Base-by-base conservation (phyloP, 1,140 invertebrate genomes). In the Rhopalosiphum maidis region DNA sequence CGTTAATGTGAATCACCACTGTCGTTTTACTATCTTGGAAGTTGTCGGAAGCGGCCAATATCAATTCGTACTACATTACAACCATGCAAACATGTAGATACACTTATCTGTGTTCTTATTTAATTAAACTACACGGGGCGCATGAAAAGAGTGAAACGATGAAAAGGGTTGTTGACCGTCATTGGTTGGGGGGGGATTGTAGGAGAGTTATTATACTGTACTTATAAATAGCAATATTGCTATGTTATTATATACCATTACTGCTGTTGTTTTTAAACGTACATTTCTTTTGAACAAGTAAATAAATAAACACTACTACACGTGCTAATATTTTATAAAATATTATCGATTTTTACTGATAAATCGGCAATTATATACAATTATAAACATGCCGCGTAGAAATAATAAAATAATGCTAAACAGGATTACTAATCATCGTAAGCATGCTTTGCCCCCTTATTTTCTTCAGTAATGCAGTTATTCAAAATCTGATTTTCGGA, bases 21-120 rank as follows among this genome's bases (percentile, higher is more conserved):
- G 96, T 96, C 94, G 97, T 98, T 94, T 96, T 96, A 95, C 97
- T 98, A 95, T 98, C 97, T 96, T 97, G 97, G 94, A 97, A 96
- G 95, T 97, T 97, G 96, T 98, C 98, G 91, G 97, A 98, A 86
- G 97, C 97, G 94, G 98, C 97, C 96, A 98, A 96, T 94, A 97
- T 97, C 96, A 98, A 96, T 95, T 97, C 97, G 96, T 98, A 98
- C 97, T 98, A 95, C 55, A 94, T 94, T 46, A 90, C 83, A 94
- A 94, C 94, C 94, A 93, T 55, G 54, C 94, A 94, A 94, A 94
- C 85, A 94, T n/a, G 60, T 68, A 60, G 25, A 68, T 93, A 90
- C 68, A 94, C 94, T 86, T 43, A 54, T 87, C 30, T 55, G 88
- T 68, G 54, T 90, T 60, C 41, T 55, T 55, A n/a, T 90, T 90